Evolutionary conservation across 2,113 vertebrate species (phyloP).

Genomic region (Hypocryptadius cinnamomeus): DNA sequence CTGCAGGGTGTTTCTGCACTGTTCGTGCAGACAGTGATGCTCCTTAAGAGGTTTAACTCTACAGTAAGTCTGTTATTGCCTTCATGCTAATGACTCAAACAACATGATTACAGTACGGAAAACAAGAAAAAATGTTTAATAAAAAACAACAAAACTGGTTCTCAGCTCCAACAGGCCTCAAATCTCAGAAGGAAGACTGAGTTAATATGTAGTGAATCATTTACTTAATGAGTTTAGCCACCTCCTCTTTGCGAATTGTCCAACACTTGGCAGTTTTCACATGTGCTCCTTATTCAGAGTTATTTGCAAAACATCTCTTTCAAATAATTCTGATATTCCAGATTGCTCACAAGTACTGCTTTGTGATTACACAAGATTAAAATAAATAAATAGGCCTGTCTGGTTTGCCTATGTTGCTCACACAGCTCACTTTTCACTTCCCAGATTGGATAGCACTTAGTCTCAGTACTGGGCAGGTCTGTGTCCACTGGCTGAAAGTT

Average conservation of each 20-base stretch:
- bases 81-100: not conserved
- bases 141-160: not conserved
- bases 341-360: not conserved
- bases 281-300: not conserved
- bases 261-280: not conserved
- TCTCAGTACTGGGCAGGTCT: not conserved
- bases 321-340: not conserved
- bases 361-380: not conserved
- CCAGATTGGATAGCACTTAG: not conserved
- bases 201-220: not conserved
- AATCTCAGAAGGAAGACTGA: not conserved
- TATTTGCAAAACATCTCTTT: conserved; percentile 9
- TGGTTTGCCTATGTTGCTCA: not conserved
- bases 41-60: not conserved
- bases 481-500: not conserved
- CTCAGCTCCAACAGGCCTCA: not conserved
- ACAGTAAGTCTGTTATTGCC: not conserved
- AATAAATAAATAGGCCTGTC: not conserved
- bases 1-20: not conserved
- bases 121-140: not conserved
- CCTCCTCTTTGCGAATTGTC: not conserved
- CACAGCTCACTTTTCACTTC: not conserved
- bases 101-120: not conserved
- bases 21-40: not conserved
- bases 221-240: not conserved